phyloP scores from a whole-genome alignment of 2,113 vertebrate species.

The Scopus umbretta region DNA sequence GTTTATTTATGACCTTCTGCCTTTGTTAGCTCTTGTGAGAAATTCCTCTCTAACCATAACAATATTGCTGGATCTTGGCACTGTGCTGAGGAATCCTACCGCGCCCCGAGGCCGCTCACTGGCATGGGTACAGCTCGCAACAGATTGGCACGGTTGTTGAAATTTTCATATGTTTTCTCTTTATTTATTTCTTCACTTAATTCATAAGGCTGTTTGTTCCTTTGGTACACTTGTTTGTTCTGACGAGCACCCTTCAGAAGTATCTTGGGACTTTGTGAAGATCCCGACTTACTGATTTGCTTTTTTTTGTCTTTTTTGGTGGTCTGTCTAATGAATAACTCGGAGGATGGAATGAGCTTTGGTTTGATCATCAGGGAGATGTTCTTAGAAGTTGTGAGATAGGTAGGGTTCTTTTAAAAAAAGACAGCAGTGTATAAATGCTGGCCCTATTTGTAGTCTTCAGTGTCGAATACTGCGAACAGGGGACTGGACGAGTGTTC shows the following conservation, averaged over 20 bases:
- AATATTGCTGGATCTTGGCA: constrained; percentile 75
- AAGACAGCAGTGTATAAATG: background rate
- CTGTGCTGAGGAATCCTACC: constrained; percentile 67
- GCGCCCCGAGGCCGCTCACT: constrained; percentile 67
- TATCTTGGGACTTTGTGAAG: background rate
- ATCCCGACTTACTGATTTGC: background rate
- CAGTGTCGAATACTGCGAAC: rapidly evolving
- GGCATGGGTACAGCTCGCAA: constrained; percentile 65
- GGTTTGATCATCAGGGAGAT: background rate
- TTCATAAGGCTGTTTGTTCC: constrained; percentile 25
- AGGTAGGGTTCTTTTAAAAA: background rate
- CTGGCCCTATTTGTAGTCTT: background rate
- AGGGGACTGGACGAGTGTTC: background rate
- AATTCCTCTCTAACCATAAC: constrained; percentile 78
- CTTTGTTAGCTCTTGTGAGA: constrained; percentile 83
- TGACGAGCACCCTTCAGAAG: background rate
- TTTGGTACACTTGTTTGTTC: constrained; percentile 6
- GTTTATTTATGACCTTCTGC: constrained; percentile 86
- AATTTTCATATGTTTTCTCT: constrained; percentile 30
- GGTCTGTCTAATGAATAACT: background rate
- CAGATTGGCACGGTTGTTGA: constrained; percentile 56
- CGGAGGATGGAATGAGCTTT: background rate
- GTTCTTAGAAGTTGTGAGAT: background rate
- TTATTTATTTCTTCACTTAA: constrained; percentile 50
- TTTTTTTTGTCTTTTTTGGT: background rate